phyloP scores from a whole-genome alignment of 2,888 invertebrate genomes.

The Phymatocera aterrima region DNA sequence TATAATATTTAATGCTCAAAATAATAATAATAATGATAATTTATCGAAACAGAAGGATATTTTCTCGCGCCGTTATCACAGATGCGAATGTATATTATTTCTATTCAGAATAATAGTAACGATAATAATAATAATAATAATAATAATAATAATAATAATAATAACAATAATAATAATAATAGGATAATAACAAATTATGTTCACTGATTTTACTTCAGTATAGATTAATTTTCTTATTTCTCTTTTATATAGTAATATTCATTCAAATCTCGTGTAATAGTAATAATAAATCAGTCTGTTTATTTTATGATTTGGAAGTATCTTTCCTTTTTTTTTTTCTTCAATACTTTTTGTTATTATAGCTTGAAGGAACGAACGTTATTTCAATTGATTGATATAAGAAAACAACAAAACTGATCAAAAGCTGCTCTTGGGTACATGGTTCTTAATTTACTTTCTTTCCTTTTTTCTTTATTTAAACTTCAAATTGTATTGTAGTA shows the following conservation, averaged over 20 bases:
- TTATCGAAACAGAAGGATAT: conserved; percentile 31
- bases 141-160: too few species aligned
- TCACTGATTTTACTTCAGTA: not conserved
- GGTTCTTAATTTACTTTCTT: not conserved
- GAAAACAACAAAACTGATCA: not conserved
- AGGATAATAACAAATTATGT: not conserved
- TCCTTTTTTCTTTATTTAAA: not conserved
- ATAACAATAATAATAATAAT: not conserved
- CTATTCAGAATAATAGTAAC: not conserved
- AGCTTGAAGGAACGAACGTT: not conserved
- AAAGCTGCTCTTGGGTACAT: not conserved
- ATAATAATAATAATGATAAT: not conserved
- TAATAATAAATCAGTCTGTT: conserved; percentile 34
- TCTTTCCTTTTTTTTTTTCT: not conserved
- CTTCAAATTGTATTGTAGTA: not conserved
- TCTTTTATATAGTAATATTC: not conserved
- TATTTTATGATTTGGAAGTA: conserved; percentile 23
- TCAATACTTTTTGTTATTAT: conserved; percentile 20
- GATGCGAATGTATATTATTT: conserved; percentile 56
- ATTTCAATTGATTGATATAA: not conserved
- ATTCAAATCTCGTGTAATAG: not conserved
- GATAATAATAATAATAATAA: too few species aligned
- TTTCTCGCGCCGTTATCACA: conserved; percentile 55
- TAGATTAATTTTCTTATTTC: not conserved
- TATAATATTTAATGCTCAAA: not conserved